A percentile compares a stretch with the other conserved stretches of the same genome.
Conservation (phyloP, 2,797 vertebrate species). For the Acanthis flammea region DNA sequence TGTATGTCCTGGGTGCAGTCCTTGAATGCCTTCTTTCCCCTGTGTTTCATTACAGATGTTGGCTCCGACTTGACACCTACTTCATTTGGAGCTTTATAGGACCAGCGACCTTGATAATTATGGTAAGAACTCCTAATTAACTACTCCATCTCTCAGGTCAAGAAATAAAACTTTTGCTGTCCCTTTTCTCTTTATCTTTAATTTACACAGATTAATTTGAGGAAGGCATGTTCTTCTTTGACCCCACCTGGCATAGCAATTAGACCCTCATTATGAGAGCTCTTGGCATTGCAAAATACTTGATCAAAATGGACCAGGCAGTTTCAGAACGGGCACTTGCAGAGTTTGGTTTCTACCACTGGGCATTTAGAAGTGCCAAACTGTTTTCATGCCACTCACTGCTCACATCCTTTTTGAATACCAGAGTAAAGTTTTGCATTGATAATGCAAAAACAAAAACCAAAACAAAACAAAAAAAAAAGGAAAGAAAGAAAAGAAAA, state of each 20-base stretch:
- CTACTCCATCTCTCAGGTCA: slow-evolving; percentile 82
- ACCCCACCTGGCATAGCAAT: slow-evolving; percentile 65
- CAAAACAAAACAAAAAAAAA: too few species aligned
- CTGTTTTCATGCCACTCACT: background rate
- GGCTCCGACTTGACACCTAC: slow-evolving; percentile 98
- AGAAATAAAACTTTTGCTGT: slow-evolving; percentile 78
- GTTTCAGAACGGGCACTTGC: background rate
- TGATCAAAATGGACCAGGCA: slow-evolving; percentile 2
- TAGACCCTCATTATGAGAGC: slow-evolving; percentile 49
- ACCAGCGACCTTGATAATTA: slow-evolving; percentile 98
- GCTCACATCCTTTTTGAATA: background rate
- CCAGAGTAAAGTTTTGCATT: background rate
- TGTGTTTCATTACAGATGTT: slow-evolving; percentile 89
- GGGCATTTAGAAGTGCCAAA: background rate
- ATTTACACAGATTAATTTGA: slow-evolving; percentile 73
- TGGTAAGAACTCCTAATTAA: slow-evolving; percentile 92
- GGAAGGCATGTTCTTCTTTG: slow-evolving; percentile 59
- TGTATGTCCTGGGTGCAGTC: slow-evolving; percentile 74
- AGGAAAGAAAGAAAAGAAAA: too few species aligned
- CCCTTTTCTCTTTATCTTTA: slow-evolving; percentile 57
- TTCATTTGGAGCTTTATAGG: slow-evolving; percentile 99
- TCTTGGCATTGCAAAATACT: slow-evolving; percentile 49
- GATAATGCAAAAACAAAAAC: background rate
- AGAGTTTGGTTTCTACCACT: background rate
- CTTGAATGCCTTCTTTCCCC: slow-evolving; percentile 74